Percentiles rank a stretch among this genome's conserved stretches.
Conservation (phyloP, 2,113 vertebrate genomes). For the Peromyscus californicus region DNA sequence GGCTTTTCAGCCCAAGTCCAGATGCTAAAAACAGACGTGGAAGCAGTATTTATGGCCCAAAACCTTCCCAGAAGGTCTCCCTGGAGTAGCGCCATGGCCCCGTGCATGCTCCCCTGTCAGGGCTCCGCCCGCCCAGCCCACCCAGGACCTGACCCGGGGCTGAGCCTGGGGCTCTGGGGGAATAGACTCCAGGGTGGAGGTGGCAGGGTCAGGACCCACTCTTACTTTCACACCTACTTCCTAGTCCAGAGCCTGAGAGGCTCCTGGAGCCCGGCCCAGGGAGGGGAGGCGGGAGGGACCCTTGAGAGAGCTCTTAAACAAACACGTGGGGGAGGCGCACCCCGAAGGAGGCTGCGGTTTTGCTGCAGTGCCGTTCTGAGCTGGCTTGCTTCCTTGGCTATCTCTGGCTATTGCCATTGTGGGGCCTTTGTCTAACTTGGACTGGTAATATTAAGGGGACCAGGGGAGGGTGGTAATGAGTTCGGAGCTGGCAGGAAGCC, state of each 20-base stretch:
- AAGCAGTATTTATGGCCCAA: slow-evolving; percentile 74
- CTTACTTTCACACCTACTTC: slow-evolving; percentile 69
- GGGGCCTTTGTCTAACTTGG: not conserved
- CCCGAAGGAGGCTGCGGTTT: slow-evolving; percentile 59
- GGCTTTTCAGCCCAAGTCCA: slow-evolving; percentile 66
- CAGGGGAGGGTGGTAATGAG: too few species aligned
- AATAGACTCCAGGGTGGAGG: not conserved
- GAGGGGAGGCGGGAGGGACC: not conserved
- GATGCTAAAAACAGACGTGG: slow-evolving; percentile 71
- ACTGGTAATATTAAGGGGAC: not conserved
- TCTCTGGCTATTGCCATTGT: not conserved
- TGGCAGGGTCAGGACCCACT: slow-evolving; percentile 68
- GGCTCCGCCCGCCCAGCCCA: slow-evolving; percentile 2
- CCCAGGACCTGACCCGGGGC: slow-evolving; percentile 35
- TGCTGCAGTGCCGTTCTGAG: slow-evolving; percentile 15
- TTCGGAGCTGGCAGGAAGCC: not conserved
- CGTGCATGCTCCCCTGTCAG: not conserved
- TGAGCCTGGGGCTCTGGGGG: not conserved
- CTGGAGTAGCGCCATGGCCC: not conserved
- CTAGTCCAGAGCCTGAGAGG: slow-evolving; percentile 47
- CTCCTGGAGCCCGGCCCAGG: slow-evolving; percentile 67
- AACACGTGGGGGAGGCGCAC: slow-evolving; percentile 48
- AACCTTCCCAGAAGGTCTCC: slow-evolving; percentile 56
- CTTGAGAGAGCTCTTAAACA: slow-evolving; percentile 71
- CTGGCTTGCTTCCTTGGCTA: not conserved